Percentiles rank a stretch among this genome's conserved stretches.
phyloP scores from a whole-genome alignment of 2,113 vertebrate genomes.

The Marcusenius ussheri region DNA sequence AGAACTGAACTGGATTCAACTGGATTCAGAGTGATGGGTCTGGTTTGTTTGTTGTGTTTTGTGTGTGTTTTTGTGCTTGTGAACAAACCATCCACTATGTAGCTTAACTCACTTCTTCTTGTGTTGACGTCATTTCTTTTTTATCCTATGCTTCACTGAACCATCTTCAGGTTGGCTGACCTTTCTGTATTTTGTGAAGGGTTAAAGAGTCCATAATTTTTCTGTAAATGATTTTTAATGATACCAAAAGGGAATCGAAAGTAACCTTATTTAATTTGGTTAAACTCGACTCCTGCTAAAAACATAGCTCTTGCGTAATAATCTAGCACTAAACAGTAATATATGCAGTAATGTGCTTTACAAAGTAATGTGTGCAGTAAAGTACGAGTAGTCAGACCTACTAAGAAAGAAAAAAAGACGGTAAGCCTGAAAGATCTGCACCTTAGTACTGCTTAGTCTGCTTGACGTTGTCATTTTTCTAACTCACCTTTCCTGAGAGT shows the following conservation, averaged over 20 bases:
- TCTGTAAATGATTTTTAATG: background rate
- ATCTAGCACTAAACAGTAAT: background rate
- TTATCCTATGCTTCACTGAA: background rate
- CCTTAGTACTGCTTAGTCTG: background rate
- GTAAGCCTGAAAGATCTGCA: background rate
- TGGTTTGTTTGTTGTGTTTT: background rate
- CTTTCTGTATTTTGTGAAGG: background rate
- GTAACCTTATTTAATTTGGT: background rate
- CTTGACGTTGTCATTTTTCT: background rate
- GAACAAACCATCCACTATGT: background rate
- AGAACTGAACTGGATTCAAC: background rate
- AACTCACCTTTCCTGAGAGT: background rate
- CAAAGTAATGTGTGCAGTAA: background rate
- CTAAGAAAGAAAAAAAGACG: background rate
- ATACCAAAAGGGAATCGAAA: background rate
- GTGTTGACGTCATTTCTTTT: background rate
- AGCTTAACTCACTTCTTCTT: background rate
- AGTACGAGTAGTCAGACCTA: background rate
- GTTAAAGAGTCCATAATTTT: background rate
- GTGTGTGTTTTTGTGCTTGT: background rate
- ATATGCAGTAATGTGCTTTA: background rate
- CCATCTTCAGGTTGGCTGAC: background rate
- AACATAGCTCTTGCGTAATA: background rate
- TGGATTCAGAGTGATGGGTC: background rate
- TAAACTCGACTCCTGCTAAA: background rate